Percentiles rank a stretch among this genome's conserved stretches.
These are phyloP conservation scores for Sycophaga agraensis DNA, from an alignment of 1,140 invertebrate genomes.

Conservation along the genomic window DNA sequence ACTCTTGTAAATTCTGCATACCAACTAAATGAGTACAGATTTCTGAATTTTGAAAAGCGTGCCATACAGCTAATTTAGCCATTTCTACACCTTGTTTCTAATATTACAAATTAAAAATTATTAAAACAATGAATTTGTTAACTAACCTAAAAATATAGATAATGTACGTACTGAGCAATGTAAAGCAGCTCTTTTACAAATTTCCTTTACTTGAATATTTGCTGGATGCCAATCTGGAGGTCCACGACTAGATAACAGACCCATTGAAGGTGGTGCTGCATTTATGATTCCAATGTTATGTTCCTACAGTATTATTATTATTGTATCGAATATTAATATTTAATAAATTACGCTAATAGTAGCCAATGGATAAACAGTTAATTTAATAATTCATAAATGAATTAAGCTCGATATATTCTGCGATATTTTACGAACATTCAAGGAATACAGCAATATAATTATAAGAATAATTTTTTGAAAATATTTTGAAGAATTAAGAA, in stretches of 20 bases:
- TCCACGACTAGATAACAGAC: constrained; percentile 74
- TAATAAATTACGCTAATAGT: not conserved
- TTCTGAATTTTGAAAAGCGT: constrained; percentile 61
- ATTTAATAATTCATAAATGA: not conserved
- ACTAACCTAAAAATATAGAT: constrained; percentile 6
- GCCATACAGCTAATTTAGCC: constrained; percentile 70
- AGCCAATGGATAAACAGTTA: too few species aligned
- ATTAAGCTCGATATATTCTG: too few species aligned
- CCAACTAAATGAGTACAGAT: constrained; percentile 69
- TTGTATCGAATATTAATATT: constrained; percentile 31
- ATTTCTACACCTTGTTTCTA: constrained; percentile 68
- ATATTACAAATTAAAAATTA: not conserved
- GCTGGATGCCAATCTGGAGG: constrained; percentile 86
- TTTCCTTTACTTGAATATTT: constrained; percentile 65
- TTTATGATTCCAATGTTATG: constrained; percentile 79
- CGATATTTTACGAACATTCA: not conserved
- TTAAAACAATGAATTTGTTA: too few species aligned
- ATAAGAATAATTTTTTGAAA: too few species aligned
- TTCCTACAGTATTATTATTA: constrained; percentile 55
- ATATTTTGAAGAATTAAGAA: not conserved
- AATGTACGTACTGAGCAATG: constrained; percentile 64
- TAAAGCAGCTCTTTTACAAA: constrained; percentile 63
- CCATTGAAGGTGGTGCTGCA: constrained; percentile 79
- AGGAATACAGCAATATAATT: too few species aligned
- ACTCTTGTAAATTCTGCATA: constrained; percentile 64